Evolutionary conservation across 2,797 vertebrate species (phyloP), one percentile per base, ranked within the genome.

Genomic region (Petrocephalus sullivani): DNA sequence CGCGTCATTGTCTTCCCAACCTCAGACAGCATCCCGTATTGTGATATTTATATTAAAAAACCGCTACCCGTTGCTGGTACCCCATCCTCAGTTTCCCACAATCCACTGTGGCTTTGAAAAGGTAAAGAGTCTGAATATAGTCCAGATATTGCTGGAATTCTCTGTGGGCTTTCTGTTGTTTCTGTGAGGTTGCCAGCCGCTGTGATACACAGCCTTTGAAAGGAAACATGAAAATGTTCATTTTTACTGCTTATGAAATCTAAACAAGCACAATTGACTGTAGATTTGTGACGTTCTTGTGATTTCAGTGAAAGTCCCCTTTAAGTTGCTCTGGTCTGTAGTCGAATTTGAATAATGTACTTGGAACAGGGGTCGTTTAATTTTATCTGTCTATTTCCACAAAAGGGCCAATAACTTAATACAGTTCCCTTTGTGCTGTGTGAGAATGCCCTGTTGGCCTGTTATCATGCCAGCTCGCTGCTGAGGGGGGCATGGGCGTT

Each of bases 271-370:
- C 53, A n/a, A 51, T 84, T 84, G 53, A 54, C 81, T 84, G 41
- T 51, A 84, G 49, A 84, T 8, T 84, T 10, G 46, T 53, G 49
- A 51, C 9, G 46, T 54, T 23, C 49, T 84, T 51, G n/a, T 84
- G 21, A 58, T 84, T 23, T 37, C 37, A 57, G 60, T 91, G 93
- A 90, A 90, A 93, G 61, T 94, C 94, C 91, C 93, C 91, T 64
- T 94, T 88, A 89, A 89, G 90, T 93, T 54, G 51, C 51, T 21
- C 51, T 53, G 21, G 46, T 84, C 51, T 54, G n/a, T 51, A 54
- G 49, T 49, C 81, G 91, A 88, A 93, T 90, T 8, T 56, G 90
- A 90, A 9, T 87, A 56, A 89, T 92, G 71, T 89, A 33, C 89
- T 1, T 2, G 64, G 89, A 85, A 33, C 89, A 87, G 5, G 90